Conservation (phyloP, 2,113 vertebrate species). For the Cromileptes altivelis region DNA sequence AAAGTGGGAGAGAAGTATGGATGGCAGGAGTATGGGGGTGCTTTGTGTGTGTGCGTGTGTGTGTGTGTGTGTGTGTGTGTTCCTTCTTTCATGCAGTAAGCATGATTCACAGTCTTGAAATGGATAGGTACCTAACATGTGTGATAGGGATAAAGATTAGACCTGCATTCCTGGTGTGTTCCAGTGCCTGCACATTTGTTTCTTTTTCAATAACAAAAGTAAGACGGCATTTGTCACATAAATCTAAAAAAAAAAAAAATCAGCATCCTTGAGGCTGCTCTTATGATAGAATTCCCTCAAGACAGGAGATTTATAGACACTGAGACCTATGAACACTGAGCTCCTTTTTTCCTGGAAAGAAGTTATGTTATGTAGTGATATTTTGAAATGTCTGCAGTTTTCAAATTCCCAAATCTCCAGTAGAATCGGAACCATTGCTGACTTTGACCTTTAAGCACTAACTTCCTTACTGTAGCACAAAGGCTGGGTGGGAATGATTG, state of each 20-base stretch:
- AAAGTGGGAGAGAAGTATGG: conserved; percentile 11
- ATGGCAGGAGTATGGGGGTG: neutral
- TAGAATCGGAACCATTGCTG: neutral
- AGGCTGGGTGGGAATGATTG: conserved; percentile 20
- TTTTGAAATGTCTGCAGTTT: conserved; percentile 23
- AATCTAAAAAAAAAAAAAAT: conserved; percentile 9
- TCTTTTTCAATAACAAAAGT: conserved; percentile 49
- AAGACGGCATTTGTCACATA: conserved; percentile 7
- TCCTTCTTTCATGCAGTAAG: conserved; percentile 1
- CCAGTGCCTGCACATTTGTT: conserved; percentile 30
- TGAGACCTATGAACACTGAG: conserved; percentile 3
- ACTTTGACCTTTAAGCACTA: neutral
- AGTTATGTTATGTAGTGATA: conserved; percentile 3
- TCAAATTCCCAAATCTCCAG: conserved; percentile 14
- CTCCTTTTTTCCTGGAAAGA: conserved; percentile 31
- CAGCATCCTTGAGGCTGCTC: conserved; percentile 16
- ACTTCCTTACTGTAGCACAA: neutral
- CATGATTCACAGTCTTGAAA: conserved; percentile 39
- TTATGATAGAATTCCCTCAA: conserved; percentile 26
- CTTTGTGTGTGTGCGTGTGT: neutral
- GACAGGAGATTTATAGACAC: conserved; percentile 38
- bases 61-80: conserved; percentile 11
- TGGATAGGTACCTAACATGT: conserved; percentile 45
- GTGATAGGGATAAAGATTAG: conserved; percentile 54
- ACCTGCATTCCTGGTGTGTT: conserved; percentile 61